A percentile compares a stretch with the other conserved stretches of the same genome.
Evolutionary conservation across 2,888 invertebrate species (phyloP).

Genomic region (Drosophila vallismaia): DNA sequence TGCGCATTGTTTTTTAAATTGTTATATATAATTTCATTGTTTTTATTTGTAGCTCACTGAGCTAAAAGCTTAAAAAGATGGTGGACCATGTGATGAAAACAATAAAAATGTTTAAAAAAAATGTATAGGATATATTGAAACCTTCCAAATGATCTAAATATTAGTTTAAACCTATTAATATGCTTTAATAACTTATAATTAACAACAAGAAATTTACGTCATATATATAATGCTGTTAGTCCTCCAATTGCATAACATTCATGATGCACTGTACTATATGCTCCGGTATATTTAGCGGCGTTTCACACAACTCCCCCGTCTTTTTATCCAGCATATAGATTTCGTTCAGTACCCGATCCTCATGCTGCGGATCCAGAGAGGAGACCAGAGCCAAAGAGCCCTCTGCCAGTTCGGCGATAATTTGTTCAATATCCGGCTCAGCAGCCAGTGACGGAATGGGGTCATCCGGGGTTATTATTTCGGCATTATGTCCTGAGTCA

Average conservation of each 20-base stretch:
- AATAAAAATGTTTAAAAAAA: not conserved
- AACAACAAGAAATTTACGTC: constrained; percentile 19
- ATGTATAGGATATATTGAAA: not conserved
- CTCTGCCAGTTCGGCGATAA: constrained; percentile 79
- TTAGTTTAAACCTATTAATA: constrained; percentile 18
- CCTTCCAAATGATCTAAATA: not conserved
- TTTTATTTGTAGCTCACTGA: no score
- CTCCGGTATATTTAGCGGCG: constrained; percentile 82
- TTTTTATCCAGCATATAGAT: constrained; percentile 81
- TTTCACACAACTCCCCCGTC: constrained; percentile 81
- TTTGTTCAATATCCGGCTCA: constrained; percentile 79
- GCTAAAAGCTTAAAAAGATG: no score
- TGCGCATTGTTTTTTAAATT: no score
- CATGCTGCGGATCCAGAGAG: constrained; percentile 76
- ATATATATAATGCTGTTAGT: constrained; percentile 37
- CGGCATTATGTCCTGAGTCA: constrained; percentile 9
- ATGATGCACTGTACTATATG: constrained; percentile 82
- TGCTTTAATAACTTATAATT: constrained; percentile 29
- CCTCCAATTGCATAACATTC: constrained; percentile 74
- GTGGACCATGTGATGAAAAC: no score
- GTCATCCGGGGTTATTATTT: constrained; percentile 21
- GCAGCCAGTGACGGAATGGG: constrained; percentile 23
- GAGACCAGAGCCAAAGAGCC: constrained; percentile 83
- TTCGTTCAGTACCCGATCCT: constrained; percentile 80
- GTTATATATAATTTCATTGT: no score